A percentile compares a stretch with the other conserved stretches of the same genome.
Conservation (phyloP, 2,888 invertebrate species). For the Epirrita christyi region DNA sequence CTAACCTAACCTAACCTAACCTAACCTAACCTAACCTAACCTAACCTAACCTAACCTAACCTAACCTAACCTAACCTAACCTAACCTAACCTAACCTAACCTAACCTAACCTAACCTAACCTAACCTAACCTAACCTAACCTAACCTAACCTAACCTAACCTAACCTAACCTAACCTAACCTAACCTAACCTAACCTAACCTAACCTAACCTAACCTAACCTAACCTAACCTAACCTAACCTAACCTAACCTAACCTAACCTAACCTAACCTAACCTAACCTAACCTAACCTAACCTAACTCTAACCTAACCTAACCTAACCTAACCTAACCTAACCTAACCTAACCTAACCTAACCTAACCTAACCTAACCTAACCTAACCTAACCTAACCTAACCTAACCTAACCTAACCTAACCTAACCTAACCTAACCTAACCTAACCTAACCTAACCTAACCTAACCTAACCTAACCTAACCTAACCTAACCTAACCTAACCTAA, state of each 20-base stretch:
- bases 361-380: no score
- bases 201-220: slow-evolving; percentile 33
- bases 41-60: slow-evolving; percentile 25
- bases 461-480: no score
- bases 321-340: no score
- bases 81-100: slow-evolving; percentile 23
- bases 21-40: no score
- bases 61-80: slow-evolving; percentile 25
- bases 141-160: slow-evolving; percentile 30
- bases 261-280: slow-evolving; percentile 28
- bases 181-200: slow-evolving; percentile 31
- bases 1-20: no score
- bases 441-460: no score
- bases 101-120: slow-evolving; percentile 27
- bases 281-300: slow-evolving; percentile 16
- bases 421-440: no score
- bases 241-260: slow-evolving; percentile 24
- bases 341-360: no score
- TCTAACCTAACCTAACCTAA: slow-evolving; percentile 10
- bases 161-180: slow-evolving; percentile 26
- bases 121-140: slow-evolving; percentile 30
- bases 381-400: no score
- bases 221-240: slow-evolving; percentile 20
- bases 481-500: no score
- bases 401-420: no score